Percentiles rank a stretch among this genome's conserved stretches.
Evolutionary conservation across 2,888 invertebrate species (phyloP).

Genomic region (Trachelus iudaicus): DNA sequence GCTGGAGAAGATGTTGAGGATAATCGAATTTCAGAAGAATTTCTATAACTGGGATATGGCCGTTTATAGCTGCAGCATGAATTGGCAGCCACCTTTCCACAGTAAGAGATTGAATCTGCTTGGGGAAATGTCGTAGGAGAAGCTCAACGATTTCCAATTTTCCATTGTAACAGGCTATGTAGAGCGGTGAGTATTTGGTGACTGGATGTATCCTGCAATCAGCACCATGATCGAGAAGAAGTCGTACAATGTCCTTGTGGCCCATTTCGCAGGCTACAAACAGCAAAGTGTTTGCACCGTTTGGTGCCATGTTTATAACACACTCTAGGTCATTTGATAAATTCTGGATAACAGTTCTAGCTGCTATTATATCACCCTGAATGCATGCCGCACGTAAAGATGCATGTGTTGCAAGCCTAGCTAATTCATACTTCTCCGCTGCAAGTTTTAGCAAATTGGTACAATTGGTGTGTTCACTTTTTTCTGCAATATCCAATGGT

Average conservation of each 20-base stretch:
- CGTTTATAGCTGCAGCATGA: conserved; percentile 92
- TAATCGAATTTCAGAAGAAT: conserved; percentile 85
- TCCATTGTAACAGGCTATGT: conserved; percentile 90
- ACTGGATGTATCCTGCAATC: conserved; percentile 91
- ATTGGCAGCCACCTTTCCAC: conserved; percentile 93
- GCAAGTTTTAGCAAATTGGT: conserved; percentile 74
- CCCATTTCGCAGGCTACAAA: conserved; percentile 93
- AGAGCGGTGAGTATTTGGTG: conserved; percentile 92
- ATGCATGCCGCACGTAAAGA: conserved; percentile 81
- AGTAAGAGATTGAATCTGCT: conserved; percentile 85
- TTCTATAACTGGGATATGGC: conserved; percentile 82
- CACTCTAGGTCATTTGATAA: conserved; percentile 76
- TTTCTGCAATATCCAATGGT: conserved; percentile 78
- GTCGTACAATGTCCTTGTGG: conserved; percentile 79
- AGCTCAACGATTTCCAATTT: conserved; percentile 81
- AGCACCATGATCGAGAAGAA: conserved; percentile 83
- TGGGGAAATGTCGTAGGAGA: conserved; percentile 84
- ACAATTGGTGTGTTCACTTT: conserved; percentile 75
- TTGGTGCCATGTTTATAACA: conserved; percentile 87
- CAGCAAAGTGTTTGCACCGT: conserved; percentile 87
- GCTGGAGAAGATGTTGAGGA: conserved; percentile 76
- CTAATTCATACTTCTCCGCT: conserved; percentile 77
- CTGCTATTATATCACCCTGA: conserved; percentile 77
- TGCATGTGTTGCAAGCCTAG: conserved; percentile 79
- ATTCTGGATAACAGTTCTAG: conserved; percentile 75